A percentile compares a stretch with the other conserved stretches of the same genome.
Evolutionary conservation across 2,888 invertebrate species (phyloP).

Genomic region (Dascillus cervinus): DNA sequence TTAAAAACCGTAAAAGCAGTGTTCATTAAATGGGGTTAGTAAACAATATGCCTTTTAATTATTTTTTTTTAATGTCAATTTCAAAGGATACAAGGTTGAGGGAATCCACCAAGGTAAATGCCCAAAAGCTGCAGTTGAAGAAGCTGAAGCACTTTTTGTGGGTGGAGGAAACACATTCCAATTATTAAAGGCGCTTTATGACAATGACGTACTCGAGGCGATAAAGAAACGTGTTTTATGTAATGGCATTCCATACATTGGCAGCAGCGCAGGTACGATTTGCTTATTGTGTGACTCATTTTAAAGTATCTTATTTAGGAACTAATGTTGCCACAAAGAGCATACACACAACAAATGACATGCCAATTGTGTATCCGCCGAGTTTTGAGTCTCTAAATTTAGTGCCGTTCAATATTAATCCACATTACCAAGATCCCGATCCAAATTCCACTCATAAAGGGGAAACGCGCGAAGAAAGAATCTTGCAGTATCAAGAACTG

Average conservation of each 20-base stretch:
- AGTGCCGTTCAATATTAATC: slow-evolving; percentile 79
- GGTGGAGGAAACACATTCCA: slow-evolving; percentile 80
- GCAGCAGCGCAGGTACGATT: slow-evolving; percentile 22
- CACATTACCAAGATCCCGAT: slow-evolving; percentile 67
- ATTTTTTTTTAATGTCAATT: slow-evolving; percentile 3
- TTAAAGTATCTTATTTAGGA: slow-evolving; percentile 23
- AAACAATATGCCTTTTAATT: slow-evolving; percentile 1
- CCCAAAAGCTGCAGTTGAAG: slow-evolving; percentile 49
- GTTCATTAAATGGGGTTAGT: slow-evolving; percentile 55
- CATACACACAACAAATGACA: slow-evolving; percentile 80
- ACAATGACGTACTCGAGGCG: slow-evolving; percentile 53
- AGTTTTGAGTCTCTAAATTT: slow-evolving; percentile 62
- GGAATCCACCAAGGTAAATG: slow-evolving; percentile 57
- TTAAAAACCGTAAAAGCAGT: slow-evolving; percentile 51
- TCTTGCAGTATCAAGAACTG: slow-evolving; percentile 59
- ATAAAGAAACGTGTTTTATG: slow-evolving; percentile 56
- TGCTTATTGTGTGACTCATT: no score
- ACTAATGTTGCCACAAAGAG: slow-evolving; percentile 74
- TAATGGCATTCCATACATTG: slow-evolving; percentile 30
- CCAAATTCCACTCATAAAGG: slow-evolving; percentile 61
- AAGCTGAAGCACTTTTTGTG: slow-evolving; percentile 64
- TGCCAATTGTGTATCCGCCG: slow-evolving; percentile 77
- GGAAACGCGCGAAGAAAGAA: slow-evolving; percentile 69
- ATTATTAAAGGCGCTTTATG: slow-evolving; percentile 62
- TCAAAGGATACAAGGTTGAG: slow-evolving; percentile 49